Percentiles rank a stretch among this genome's conserved stretches.
Evolutionary conservation across 2,888 invertebrate genomes (phyloP).

Genomic region (Elmis aenea): DNA sequence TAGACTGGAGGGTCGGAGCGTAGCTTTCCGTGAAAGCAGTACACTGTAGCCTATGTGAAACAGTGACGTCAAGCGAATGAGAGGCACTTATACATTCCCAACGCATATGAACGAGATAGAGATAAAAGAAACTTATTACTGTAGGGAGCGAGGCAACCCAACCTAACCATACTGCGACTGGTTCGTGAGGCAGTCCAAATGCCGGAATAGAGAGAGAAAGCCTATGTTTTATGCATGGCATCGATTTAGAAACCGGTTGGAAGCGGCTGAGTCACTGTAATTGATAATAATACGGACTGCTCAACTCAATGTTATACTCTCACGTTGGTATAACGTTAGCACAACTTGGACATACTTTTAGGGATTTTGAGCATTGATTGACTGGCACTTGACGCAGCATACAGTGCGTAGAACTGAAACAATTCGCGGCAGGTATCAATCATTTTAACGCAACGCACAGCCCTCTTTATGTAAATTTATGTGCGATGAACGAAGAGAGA

Average conservation of each 20-base stretch:
- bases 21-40: constrained; percentile 50
- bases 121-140: constrained; percentile 42
- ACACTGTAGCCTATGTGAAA: constrained; percentile 46
- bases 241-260: constrained; percentile 43
- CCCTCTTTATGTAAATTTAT: too few species aligned
- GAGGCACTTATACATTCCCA: constrained; percentile 18
- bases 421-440: too few species aligned
- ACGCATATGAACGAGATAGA: constrained; percentile 25
- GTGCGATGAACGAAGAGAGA: too few species aligned
- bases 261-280: constrained; percentile 50
- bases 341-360: constrained; percentile 24
- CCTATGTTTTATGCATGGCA: constrained; percentile 47
- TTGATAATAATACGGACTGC: constrained; percentile 49
- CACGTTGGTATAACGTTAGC: constrained; percentile 17
- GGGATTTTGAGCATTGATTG: constrained; percentile 23
- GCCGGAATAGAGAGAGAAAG: constrained; percentile 48
- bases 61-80: constrained; percentile 45
- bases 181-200: constrained; percentile 45
- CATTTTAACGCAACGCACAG: too few species aligned
- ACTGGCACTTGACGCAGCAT: too few species aligned
- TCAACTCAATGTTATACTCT: constrained; percentile 21
- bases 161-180: constrained; percentile 46
- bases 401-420: too few species aligned
- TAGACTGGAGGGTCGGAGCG: constrained; percentile 49
- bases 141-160: constrained; percentile 45